Base-by-base conservation (phyloP, 1,140 invertebrate species). In the Cardiocondyla obscurior region DNA sequence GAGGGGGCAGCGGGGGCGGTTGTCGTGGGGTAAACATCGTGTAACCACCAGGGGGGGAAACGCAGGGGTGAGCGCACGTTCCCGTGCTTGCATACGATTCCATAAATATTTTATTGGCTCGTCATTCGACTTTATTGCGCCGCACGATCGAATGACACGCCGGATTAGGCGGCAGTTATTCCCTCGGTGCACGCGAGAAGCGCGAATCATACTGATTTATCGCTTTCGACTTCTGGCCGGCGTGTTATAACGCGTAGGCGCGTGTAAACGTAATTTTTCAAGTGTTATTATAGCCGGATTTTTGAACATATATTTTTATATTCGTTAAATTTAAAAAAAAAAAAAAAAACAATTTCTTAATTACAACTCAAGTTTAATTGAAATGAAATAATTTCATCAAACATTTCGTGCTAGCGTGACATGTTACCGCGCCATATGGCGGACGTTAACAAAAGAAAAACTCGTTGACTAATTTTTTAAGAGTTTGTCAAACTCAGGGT, bases 61-160 rank as follows among this genome's bases (percentile, higher is more conserved):
- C 81, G 85, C 60, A 60, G 84, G 69, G 83, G 72, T 82, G 79
- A 86, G 65, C 60, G 60, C 85, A 57, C 82, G 79, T 67, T 82
- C 83, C 44, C 70, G 39, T 67, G 81, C 73, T 82, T 67, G 82
- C 88, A 90, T 90, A 90, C 89, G 91, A 90, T 91, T 91, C 90
- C 86, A 92, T 93, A 94, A 94, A 94, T 94, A 93, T 94, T 93
- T 94, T 92, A 93, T 93, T 93, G 92, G 92, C 91, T 90, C 92
- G 90, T 93, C 91, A 90, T 92, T 90, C 89, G 89, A 92, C 88
- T 93, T 93, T 91, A 93, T 93, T 92, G 83, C 90, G 81, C 64
- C 85, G 44, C 74, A 77, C 87, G 90, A 90, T 91, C 90, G 89
- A 91, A 91, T 90, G 88, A 91, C 79, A 86, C 77, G 88, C 82